A percentile compares a stretch with the other conserved stretches of the same genome.
Conservation (phyloP, 2,113 vertebrate species). For the Cinclus cinclus region DNA sequence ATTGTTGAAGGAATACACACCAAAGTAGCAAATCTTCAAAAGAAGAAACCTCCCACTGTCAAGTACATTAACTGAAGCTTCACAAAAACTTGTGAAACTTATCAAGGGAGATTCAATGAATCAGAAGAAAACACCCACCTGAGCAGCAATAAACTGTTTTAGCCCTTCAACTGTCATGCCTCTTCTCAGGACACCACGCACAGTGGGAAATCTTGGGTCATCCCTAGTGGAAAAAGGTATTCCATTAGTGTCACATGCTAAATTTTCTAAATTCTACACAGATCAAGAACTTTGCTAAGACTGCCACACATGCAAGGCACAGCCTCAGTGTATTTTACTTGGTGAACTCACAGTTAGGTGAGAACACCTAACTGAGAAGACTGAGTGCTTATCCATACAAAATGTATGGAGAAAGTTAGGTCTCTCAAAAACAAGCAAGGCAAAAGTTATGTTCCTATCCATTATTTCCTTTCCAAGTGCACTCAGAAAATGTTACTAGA, state of each 20-base stretch:
- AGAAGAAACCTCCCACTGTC: neutral
- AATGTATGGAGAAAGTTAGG: neutral
- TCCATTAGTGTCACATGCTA: neutral
- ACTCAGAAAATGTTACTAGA: neutral
- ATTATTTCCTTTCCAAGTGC: neutral
- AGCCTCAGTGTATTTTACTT: neutral
- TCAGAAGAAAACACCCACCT: constrained; percentile 75
- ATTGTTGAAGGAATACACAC: neutral
- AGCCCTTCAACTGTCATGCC: constrained; percentile 98
- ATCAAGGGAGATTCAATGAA: neutral
- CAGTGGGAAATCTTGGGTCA: constrained; percentile 97
- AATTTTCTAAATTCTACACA: neutral
- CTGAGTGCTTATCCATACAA: neutral
- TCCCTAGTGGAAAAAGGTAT: constrained; percentile 78
- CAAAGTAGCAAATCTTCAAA: neutral
- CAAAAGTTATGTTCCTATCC: neutral
- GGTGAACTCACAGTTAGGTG: neutral
- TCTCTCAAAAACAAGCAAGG: neutral
- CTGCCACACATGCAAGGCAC: neutral
- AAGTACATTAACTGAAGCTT: neutral
- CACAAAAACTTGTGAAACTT: neutral
- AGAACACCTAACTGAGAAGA: neutral
- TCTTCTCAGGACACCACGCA: constrained; percentile 93
- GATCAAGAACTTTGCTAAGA: neutral
- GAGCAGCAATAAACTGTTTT: constrained; percentile 97